Evolutionary conservation across 35 echinoderm and acorn worm genomes (phyloP).

Genomic region (Hemicentrotus pulcherrimus): DNA sequence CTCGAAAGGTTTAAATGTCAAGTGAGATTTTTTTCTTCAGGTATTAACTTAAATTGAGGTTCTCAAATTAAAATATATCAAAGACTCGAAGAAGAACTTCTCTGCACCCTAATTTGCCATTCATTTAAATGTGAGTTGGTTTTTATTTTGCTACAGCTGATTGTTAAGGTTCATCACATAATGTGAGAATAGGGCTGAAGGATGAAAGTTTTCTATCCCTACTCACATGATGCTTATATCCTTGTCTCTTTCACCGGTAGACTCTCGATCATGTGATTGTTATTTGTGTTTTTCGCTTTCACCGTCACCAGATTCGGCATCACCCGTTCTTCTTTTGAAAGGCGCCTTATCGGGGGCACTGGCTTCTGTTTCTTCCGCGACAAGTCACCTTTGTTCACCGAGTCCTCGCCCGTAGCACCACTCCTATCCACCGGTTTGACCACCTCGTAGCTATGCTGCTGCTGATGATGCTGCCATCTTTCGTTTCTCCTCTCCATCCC

Average conservation of each 20-base stretch:
- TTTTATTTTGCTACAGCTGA: too few species aligned
- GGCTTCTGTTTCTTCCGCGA: background rate
- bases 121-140: too few species aligned
- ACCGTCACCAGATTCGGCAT: background rate
- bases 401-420: background rate
- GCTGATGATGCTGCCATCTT: background rate
- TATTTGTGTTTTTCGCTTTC: slow-evolving; percentile 34
- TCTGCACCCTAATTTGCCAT: too few species aligned
- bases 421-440: slow-evolving; percentile 5
- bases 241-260: slow-evolving; percentile 41
- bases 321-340: slow-evolving; percentile 7
- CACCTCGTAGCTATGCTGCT: slow-evolving; percentile 25
- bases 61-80: too few species aligned
- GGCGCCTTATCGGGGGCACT: background rate
- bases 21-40: too few species aligned
- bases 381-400: background rate
- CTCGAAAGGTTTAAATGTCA: too few species aligned
- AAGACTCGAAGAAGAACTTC: too few species aligned
- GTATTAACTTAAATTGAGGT: too few species aligned
- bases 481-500: background rate
- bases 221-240: background rate
- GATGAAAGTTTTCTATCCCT: background rate
- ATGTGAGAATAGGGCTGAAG: background rate
- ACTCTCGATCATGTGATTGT: slow-evolving; percentile 42
- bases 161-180: too few species aligned